phyloP scores from a whole-genome alignment of 2,797 vertebrate species.

The Iguana delicatissima region DNA sequence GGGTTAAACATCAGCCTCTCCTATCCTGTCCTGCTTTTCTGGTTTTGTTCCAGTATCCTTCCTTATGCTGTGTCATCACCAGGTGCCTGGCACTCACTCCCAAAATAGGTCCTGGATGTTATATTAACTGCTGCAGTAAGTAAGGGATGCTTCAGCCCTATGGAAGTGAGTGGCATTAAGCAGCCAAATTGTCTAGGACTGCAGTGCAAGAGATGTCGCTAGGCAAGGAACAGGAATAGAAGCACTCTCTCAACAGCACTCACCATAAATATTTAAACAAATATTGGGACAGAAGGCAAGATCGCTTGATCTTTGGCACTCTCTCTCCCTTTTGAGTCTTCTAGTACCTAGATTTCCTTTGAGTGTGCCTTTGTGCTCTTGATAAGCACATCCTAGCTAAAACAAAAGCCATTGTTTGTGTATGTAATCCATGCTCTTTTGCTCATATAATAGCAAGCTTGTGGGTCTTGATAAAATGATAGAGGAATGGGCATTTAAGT shows the following conservation, averaged over 20 bases:
- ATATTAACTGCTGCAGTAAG: neutral
- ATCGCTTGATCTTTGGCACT: neutral
- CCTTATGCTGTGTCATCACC: neutral
- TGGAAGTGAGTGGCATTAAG: neutral
- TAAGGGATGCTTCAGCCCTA: neutral
- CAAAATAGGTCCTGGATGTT: neutral
- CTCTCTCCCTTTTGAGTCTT: neutral
- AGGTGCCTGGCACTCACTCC: neutral
- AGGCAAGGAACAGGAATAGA: neutral
- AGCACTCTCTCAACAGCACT: neutral
- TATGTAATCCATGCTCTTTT: neutral
- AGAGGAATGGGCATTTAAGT: neutral
- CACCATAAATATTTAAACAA: neutral
- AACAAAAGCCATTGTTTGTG: neutral
- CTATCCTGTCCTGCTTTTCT: no score
- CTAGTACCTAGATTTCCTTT: neutral
- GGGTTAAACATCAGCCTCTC: neutral
- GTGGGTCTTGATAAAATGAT: neutral
- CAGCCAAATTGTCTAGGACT: neutral
- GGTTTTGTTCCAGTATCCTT: neutral
- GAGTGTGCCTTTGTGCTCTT: neutral
- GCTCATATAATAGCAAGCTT: neutral
- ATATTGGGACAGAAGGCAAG: neutral
- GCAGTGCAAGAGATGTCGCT: neutral
- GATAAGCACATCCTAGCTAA: neutral